phyloP scores from a whole-genome alignment of 2,797 vertebrate genomes.

The Lepidocolaptes lacrymiger region DNA sequence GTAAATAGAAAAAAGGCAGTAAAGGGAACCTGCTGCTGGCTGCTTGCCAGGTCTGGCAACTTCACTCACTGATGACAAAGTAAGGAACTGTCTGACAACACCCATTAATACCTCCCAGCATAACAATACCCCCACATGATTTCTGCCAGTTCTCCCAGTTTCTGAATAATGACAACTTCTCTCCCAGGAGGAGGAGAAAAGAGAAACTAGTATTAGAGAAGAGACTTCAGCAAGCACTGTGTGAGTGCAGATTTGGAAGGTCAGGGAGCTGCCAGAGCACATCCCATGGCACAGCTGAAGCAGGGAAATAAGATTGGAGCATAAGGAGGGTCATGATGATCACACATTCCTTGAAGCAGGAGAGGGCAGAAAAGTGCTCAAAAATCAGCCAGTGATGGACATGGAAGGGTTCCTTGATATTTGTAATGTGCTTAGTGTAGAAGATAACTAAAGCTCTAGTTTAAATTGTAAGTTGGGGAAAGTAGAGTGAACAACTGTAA shows the following conservation, averaged over 20 bases:
- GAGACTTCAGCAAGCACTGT: not conserved
- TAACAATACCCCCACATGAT: not conserved
- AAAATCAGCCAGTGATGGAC: not conserved
- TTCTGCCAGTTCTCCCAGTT: not conserved
- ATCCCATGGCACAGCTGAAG: not conserved
- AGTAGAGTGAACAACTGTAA: not conserved
- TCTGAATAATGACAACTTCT: not conserved
- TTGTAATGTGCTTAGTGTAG: not conserved
- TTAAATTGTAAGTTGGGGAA: not conserved
- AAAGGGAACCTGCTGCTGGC: not conserved
- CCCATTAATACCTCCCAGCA: not conserved
- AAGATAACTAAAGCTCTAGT: not conserved
- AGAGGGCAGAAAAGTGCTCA: not conserved
- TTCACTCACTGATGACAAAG: not conserved
- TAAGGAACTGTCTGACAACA: constrained; percentile 17
- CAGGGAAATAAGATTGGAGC: not conserved
- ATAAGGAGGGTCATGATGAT: not conserved
- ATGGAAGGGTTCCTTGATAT: not conserved
- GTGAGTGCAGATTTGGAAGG: not conserved
- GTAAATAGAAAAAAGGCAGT: not conserved
- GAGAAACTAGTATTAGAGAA: not conserved
- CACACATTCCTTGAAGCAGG: not conserved
- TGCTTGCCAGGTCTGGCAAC: not conserved
- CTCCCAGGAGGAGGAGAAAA: not conserved
- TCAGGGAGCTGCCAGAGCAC: not conserved